These are phyloP conservation scores for Pomacea canaliculata DNA, from an alignment of 2,888 invertebrate species.

Conservation along the genomic window DNA sequence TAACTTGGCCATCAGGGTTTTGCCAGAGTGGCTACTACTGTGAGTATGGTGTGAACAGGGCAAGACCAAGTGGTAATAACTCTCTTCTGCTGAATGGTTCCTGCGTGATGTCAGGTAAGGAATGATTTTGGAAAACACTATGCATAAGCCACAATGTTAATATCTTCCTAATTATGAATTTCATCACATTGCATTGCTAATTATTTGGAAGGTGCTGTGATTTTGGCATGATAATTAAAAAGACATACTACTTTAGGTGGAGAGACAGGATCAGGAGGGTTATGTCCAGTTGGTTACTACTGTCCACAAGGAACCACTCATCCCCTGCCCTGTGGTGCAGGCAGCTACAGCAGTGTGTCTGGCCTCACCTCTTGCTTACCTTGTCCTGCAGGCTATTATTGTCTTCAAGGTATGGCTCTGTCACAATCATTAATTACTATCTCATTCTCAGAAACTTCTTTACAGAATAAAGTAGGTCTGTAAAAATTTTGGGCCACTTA, in stretches of 20 bases:
- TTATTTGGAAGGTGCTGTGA: no score
- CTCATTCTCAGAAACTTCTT: no score
- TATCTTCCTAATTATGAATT: no score
- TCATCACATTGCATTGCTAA: no score
- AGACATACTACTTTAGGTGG: conserved; percentile 43
- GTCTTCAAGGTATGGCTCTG: conserved; percentile 49
- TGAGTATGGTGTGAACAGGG: conserved; percentile 62
- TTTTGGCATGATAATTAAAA: no score
- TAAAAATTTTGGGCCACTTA: no score
- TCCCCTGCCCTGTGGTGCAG: conserved; percentile 60
- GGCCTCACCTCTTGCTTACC: conserved; percentile 52
- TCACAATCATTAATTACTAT: no score
- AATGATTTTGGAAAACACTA: no score
- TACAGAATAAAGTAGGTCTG: no score
- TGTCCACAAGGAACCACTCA: conserved; percentile 57
- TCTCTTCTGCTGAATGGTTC: conserved; percentile 40
- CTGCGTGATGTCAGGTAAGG: conserved; percentile 35
- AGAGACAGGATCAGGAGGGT: conserved; percentile 61
- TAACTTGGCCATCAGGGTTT: conserved; percentile 44
- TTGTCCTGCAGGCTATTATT: conserved; percentile 66
- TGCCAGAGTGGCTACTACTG: conserved; percentile 65
- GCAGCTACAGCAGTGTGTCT: conserved; percentile 56
- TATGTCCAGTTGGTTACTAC: conserved; percentile 60
- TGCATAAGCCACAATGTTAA: not conserved
- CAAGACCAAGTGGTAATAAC: conserved; percentile 49